Conservation (phyloP, 2,113 vertebrate genomes). For the Trichomycterus rosablanca region DNA sequence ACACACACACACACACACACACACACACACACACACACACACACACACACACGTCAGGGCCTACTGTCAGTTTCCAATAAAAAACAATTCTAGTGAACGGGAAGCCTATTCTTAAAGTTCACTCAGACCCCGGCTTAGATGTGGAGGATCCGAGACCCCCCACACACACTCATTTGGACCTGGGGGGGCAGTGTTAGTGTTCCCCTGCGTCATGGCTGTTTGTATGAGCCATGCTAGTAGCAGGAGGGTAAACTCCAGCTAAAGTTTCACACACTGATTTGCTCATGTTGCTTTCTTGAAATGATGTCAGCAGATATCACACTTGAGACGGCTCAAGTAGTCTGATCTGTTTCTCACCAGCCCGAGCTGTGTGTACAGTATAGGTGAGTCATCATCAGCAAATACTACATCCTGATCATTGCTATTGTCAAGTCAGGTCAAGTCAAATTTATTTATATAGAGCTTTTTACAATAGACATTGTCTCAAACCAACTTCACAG, state of each 20-base stretch:
- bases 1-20: neutral
- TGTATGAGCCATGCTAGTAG: neutral
- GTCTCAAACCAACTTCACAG: too few species aligned
- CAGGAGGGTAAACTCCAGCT: conserved; percentile 31
- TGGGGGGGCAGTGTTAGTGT: conserved; percentile 1
- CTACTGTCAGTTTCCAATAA: neutral
- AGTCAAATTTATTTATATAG: too few species aligned
- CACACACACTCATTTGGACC: neutral
- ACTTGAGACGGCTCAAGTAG: too few species aligned
- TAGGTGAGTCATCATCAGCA: too few species aligned
- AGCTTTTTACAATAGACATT: too few species aligned
- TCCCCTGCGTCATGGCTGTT: conserved; percentile 33
- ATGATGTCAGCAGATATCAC: conserved; percentile 26
- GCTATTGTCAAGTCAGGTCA: too few species aligned
- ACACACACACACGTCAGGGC: neutral
- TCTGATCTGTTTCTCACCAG: conserved; percentile 4
- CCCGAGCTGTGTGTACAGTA: conserved; percentile 2
- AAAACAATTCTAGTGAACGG: neutral
- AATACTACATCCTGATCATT: too few species aligned
- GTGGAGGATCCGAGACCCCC: neutral
- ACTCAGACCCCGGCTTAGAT: neutral
- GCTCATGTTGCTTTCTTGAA: conserved; percentile 32
- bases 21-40: neutral
- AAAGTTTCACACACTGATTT: conserved; percentile 34
- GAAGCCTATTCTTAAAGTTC: too few species aligned